phyloP scores from a whole-genome alignment of 2,888 invertebrate genomes.

The Elgonia sp. region DNA sequence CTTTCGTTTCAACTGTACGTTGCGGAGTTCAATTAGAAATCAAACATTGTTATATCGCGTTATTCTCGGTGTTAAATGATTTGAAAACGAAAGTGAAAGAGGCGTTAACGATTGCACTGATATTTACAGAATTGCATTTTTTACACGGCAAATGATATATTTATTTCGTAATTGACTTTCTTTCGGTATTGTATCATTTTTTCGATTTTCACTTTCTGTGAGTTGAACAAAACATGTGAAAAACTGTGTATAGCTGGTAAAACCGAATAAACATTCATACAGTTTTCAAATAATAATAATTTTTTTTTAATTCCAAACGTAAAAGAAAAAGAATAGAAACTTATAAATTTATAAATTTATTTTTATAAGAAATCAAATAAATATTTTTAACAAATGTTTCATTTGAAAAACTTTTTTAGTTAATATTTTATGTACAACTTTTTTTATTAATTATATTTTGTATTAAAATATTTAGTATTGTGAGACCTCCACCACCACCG shows the following conservation, averaged over 20 bases:
- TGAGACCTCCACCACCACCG: constrained; percentile 85
- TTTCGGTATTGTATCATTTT: constrained; percentile 43
- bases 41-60: constrained; percentile 26
- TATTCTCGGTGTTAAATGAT: constrained; percentile 49
- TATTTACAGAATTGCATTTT: constrained; percentile 44
- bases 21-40: constrained; percentile 59
- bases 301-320: too few relatives aligned
- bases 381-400: neutral
- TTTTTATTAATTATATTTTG: constrained; percentile 3
- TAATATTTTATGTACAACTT: too few relatives aligned
- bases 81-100: constrained; percentile 67
- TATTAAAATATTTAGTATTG: constrained; percentile 75
- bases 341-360: too few relatives aligned
- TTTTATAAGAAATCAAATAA: too few relatives aligned
- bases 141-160: constrained; percentile 47
- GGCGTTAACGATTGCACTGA: constrained; percentile 50
- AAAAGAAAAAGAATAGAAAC: too few relatives aligned
- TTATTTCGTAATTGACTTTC: constrained; percentile 62
- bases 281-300: too few relatives aligned
- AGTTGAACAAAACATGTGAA: neutral
- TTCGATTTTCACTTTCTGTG: constrained; percentile 64
- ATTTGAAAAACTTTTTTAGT: too few relatives aligned
- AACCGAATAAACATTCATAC: too few relatives aligned
- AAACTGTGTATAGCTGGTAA: too few relatives aligned
- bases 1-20: constrained; percentile 35